Evolutionary conservation across 2,113 vertebrate genomes (phyloP), one percentile per base, ranked within the genome.

Genomic region (Trematomus loennbergii): DNA sequence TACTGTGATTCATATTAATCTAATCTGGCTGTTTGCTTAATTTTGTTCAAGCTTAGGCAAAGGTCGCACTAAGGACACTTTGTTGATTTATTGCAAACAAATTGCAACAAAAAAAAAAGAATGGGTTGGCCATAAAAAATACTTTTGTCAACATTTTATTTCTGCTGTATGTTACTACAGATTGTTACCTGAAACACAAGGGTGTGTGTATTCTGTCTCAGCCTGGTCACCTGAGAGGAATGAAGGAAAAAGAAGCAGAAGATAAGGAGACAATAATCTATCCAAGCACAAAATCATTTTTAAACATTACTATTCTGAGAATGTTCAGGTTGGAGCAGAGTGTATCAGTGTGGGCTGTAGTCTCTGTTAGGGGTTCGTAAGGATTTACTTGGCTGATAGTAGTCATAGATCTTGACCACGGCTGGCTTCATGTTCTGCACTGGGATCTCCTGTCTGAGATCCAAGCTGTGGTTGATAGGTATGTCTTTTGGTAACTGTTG

Each of bases 311-410:
- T 49, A 17, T 49, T 52, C 11, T n/a, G 16, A 36, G 5, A 22
- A 22, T 22, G 61, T 48, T 49, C 3, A 43, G 3, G 2, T 33
- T 67, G 25, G 17, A 36, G 16, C 58, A 52, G 12, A 8, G n/a
- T 2, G 2, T 52, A 17, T n/a, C 7, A 54, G 29, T 68, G 22
- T 20, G 29, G 9, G 46, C 13, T 20, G 18, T 15, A 46, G 16
- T 29, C 5, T 66, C 15, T 45, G 11, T 48, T 11, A 46, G 46
- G 9, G 9, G 15, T 0, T 20, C 7, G 12, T 43, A 20, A 6
- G 59, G 45, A 8, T 85, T 95, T 92, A 97, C 96, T 95, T 88
- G 95, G 94, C 85, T 97, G 95, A 22, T 98, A 97, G 88, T 97
- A 97, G 91, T 97, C 96, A 1, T 96, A 97, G 84, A 95, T 88